Conservation (phyloP, 2,888 invertebrate species). For the Dryobotodes eremita region DNA sequence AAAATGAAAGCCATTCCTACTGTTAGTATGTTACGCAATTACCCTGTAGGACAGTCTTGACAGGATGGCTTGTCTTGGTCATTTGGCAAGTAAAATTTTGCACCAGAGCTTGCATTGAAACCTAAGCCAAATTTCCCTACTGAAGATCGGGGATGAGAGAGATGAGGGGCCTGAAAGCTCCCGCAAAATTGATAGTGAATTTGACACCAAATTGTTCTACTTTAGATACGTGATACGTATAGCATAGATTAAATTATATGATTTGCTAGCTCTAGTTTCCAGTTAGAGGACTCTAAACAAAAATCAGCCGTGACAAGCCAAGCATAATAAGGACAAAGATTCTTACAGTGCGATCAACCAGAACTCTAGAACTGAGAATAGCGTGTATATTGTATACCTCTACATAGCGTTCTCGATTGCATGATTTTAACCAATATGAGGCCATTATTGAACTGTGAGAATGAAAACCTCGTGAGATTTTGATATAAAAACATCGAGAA, state of each 20-base stretch:
- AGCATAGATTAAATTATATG: not conserved
- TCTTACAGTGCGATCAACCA: constrained; percentile 36
- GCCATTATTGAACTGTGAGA: constrained; percentile 52
- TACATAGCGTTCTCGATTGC: constrained; percentile 31
- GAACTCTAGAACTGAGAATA: constrained; percentile 45
- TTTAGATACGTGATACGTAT: not conserved
- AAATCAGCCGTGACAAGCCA: constrained; percentile 36
- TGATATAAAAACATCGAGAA: constrained; percentile 46
- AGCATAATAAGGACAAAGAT: constrained; percentile 50
- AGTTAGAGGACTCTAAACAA: constrained; percentile 31
- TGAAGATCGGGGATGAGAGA: not conserved
- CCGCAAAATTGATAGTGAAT: not conserved
- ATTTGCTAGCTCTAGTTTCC: constrained; percentile 19
- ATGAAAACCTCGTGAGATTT: constrained; percentile 38
- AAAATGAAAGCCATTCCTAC: no score
- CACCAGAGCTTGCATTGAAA: not conserved
- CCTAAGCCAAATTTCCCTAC: not conserved
- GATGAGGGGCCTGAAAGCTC: no score
- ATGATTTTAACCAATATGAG: constrained; percentile 42
- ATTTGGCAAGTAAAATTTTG: not conserved
- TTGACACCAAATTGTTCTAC: not conserved
- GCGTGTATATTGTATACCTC: constrained; percentile 7
- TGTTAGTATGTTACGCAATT: no score
- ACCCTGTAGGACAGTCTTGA: not conserved
- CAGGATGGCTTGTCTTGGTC: not conserved